These are phyloP conservation scores for Ceraclea dissimilis DNA, from an alignment of 2,888 invertebrate genomes.

Conservation along the genomic window DNA sequence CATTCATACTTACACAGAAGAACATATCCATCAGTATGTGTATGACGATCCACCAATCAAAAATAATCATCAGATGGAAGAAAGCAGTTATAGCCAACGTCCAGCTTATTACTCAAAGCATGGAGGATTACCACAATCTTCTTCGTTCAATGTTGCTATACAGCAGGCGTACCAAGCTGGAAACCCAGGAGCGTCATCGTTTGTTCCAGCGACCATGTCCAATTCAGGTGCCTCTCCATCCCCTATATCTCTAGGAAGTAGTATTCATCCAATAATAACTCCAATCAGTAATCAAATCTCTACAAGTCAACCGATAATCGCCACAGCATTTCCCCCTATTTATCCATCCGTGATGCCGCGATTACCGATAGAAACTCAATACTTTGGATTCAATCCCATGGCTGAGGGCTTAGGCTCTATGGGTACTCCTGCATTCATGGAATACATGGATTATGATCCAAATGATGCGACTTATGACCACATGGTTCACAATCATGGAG, in stretches of 20 bases:
- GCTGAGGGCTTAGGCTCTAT: conserved; percentile 26
- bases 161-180: neutral
- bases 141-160: neutral
- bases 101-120: neutral
- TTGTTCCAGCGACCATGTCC: no score
- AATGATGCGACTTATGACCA: conserved; percentile 48
- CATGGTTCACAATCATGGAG: conserved; percentile 46
- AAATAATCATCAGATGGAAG: conserved; percentile 31
- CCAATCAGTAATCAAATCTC: neutral
- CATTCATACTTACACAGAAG: conserved; percentile 47
- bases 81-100: conserved; percentile 22
- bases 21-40: conserved; percentile 44
- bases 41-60: conserved; percentile 33
- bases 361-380: neutral
- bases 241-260: no score
- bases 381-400: neutral
- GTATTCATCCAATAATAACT: no score
- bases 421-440: conserved; percentile 38
- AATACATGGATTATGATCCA: conserved; percentile 42
- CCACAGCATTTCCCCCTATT: neutral
- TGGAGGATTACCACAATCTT: neutral
- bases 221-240: no score
- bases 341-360: neutral
- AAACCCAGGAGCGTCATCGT: neutral
- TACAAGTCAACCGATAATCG: neutral